These are phyloP conservation scores for Todiramphus chloris DNA, from an alignment of 2,113 vertebrate genomes.

Conservation along the genomic window DNA sequence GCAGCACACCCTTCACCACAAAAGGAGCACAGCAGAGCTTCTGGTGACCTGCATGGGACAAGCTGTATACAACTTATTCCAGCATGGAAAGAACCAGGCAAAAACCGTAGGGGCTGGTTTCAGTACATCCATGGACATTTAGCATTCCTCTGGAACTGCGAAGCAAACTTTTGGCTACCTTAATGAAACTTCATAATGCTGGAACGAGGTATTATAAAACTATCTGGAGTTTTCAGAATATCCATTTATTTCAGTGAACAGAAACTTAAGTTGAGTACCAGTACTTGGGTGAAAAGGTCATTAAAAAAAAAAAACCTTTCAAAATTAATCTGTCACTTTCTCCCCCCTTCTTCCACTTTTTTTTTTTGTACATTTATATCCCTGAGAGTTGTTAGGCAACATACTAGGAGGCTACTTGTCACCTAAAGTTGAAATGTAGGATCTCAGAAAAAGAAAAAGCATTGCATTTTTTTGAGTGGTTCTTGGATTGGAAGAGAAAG, in stretches of 20 bases:
- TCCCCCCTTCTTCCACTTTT: neutral
- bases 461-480: neutral
- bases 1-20: neutral
- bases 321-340: neutral
- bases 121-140: neutral
- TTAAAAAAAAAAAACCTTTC: neutral
- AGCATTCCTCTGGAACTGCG: neutral
- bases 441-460: neutral
- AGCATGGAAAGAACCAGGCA: neutral
- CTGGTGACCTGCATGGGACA: neutral
- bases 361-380: neutral
- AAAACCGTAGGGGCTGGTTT: neutral
- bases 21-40: constrained; percentile 36
- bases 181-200: neutral
- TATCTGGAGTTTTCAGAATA: neutral
- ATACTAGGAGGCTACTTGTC: neutral
- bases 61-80: neutral
- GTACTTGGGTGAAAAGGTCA: neutral
- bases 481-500: neutral
- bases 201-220: neutral
- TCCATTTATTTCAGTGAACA: neutral
- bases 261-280: neutral
- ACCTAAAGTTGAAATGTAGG: neutral
- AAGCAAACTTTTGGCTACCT: neutral
- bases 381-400: neutral